phyloP scores from a whole-genome alignment of 2,888 invertebrate species.

The Drosophila hamatofila region DNA sequence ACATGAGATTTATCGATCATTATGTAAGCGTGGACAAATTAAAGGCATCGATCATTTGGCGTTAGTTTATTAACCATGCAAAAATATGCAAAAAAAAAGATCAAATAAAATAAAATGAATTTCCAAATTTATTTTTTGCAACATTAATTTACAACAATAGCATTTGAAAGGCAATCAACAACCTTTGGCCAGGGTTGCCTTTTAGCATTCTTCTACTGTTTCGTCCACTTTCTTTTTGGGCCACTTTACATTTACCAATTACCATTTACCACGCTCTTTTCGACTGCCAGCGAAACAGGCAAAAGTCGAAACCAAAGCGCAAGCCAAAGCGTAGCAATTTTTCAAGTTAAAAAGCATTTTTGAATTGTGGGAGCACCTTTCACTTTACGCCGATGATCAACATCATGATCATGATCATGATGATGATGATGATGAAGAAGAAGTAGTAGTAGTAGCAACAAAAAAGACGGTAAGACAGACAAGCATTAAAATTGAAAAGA shows the following conservation, averaged over 20 bases:
- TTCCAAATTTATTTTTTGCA: slow-evolving; percentile 11
- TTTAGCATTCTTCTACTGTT: slow-evolving; percentile 50
- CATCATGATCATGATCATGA: slow-evolving; percentile 9
- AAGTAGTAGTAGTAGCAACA: slow-evolving; percentile 30
- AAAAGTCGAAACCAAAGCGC: slow-evolving; percentile 56
- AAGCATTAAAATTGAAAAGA: slow-evolving; percentile 69
- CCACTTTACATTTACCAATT: slow-evolving; percentile 65
- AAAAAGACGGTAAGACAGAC: slow-evolving; percentile 37
- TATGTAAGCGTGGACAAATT: slow-evolving; percentile 3
- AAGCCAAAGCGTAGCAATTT: slow-evolving; percentile 76
- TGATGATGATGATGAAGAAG: slow-evolving; percentile 31
- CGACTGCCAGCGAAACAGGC: slow-evolving; percentile 49
- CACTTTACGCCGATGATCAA: slow-evolving; percentile 69
- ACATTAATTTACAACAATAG: slow-evolving; percentile 16
- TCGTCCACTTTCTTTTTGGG: slow-evolving; percentile 64
- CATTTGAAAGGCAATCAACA: slow-evolving; percentile 36
- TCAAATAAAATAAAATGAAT: background rate
- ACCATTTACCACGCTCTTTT: slow-evolving; percentile 70
- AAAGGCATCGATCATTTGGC: slow-evolving; percentile 5
- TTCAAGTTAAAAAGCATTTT: slow-evolving; percentile 78
- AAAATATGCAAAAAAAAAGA: background rate
- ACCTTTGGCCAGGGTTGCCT: slow-evolving; percentile 33
- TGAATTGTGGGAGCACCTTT: slow-evolving; percentile 83
- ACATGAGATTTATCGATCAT: slow-evolving; percentile 10
- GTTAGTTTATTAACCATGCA: background rate